Conservation (phyloP, 2,797 vertebrate genomes). For the Lindbergichthys nudifrons region DNA sequence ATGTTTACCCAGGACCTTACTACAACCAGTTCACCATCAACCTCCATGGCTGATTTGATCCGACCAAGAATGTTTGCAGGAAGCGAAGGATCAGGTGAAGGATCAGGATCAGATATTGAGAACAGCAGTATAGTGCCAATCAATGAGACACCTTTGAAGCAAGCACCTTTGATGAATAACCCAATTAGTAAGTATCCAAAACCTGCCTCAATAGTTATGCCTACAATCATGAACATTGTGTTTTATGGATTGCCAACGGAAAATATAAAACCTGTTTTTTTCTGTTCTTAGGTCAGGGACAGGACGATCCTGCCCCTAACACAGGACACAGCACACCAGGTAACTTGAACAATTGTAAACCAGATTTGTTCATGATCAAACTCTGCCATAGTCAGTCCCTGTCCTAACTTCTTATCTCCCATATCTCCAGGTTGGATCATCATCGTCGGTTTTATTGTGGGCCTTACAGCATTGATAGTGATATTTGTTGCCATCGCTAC, state of each 20-base stretch:
- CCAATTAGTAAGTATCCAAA: background rate
- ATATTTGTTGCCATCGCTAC: slow-evolving; percentile 77
- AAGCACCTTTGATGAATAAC: no score
- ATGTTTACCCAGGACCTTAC: background rate
- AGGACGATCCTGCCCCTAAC: rapidly evolving
- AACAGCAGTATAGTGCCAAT: background rate
- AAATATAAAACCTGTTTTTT: background rate
- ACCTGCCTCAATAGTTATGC: no score
- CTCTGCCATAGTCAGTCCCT: background rate
- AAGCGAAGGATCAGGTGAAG: background rate
- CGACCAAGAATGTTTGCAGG: rapidly evolving
- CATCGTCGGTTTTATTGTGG: slow-evolving; percentile 77
- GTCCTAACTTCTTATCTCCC: slow-evolving; percentile 6
- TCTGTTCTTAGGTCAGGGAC: background rate
- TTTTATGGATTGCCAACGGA: background rate
- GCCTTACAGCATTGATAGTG: slow-evolving; percentile 73
- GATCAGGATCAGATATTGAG: background rate
- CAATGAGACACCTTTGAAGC: no score
- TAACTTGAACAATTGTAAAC: slow-evolving; percentile 33
- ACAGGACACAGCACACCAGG: slow-evolving; percentile 58
- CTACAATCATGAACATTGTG: background rate
- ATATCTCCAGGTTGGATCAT: slow-evolving; percentile 82
- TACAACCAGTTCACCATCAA: background rate
- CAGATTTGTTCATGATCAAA: background rate
- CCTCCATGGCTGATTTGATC: background rate